These are phyloP conservation scores for Perdita meconis DNA, from an alignment of 2,888 invertebrate genomes.

Conservation along the genomic window DNA sequence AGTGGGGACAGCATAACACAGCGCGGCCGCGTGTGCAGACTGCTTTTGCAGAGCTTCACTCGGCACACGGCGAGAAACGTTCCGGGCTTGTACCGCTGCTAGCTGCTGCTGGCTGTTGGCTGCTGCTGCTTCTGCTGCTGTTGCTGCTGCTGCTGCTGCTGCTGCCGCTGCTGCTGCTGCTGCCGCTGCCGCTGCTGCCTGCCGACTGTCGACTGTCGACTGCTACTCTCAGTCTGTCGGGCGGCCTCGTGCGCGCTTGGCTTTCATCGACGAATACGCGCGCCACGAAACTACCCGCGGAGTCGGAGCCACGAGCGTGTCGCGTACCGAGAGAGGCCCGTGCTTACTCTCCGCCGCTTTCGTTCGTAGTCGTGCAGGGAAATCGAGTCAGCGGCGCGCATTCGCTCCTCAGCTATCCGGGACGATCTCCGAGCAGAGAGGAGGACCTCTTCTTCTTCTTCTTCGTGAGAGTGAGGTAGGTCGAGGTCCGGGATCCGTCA, in stretches of 20 bases:
- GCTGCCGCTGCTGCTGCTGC: constrained; percentile 57
- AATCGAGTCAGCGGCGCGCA: too few species aligned
- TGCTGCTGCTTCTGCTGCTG: constrained; percentile 26
- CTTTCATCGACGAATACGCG: constrained; percentile 60
- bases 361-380: too few species aligned
- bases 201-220: constrained; percentile 60
- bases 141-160: constrained; percentile 41
- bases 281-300: constrained; percentile 56
- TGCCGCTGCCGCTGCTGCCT: constrained; percentile 62
- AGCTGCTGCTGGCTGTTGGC: constrained; percentile 48
- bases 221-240: constrained; percentile 75
- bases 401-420: too few species aligned
- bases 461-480: constrained; percentile 58
- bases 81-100: constrained; percentile 65
- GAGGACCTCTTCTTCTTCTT: too few species aligned
- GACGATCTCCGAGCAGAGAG: constrained; percentile 36
- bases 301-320: constrained; percentile 15
- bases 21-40: constrained; percentile 72
- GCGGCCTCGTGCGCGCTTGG: constrained; percentile 75
- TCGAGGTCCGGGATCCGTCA: constrained; percentile 38
- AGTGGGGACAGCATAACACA: constrained; percentile 72
- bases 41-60: constrained; percentile 72
- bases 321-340: too few species aligned
- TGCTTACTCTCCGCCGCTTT: too few species aligned
- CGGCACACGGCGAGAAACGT: constrained; percentile 69